These are phyloP conservation scores for Drosophila lowei DNA, from an alignment of 1,140 invertebrate genomes.

Conservation along the genomic window DNA sequence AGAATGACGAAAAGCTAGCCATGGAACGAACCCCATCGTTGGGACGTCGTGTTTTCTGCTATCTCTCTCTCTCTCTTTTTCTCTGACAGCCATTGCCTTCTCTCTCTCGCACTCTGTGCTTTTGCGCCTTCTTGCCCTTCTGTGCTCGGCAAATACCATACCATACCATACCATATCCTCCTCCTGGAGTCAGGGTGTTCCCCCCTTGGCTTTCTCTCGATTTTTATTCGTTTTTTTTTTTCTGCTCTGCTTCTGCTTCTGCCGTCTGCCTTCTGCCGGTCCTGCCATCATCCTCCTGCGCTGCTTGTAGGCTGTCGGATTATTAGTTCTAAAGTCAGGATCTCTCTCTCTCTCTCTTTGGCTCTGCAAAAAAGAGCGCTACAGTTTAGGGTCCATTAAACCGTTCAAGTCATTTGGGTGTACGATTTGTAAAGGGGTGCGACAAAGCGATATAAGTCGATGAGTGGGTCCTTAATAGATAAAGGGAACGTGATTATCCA, in stretches of 20 bases:
- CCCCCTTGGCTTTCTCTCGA: constrained; percentile 63
- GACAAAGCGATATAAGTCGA: neutral
- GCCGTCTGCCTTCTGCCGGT: constrained; percentile 38
- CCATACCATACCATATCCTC: constrained; percentile 21
- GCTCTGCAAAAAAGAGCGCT: constrained; percentile 34
- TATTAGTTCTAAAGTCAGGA: constrained; percentile 82
- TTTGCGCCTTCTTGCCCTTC: constrained; percentile 1
- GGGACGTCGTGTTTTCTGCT: constrained; percentile 45
- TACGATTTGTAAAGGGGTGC: neutral
- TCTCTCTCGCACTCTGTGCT: constrained; percentile 7
- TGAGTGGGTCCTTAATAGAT: no score
- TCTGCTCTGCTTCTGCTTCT: constrained; percentile 41
- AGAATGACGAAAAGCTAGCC: constrained; percentile 82
- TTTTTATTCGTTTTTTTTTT: constrained; percentile 44
- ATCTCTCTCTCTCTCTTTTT: constrained; percentile 48
- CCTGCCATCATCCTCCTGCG: constrained; percentile 10
- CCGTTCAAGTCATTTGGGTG: constrained; percentile 2
- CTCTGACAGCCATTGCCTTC: constrained; percentile 12
- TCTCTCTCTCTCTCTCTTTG: constrained; percentile 36
- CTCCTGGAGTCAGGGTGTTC: constrained; percentile 43
- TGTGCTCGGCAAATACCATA: constrained; percentile 44
- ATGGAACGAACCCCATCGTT: constrained; percentile 55
- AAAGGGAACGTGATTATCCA: no score
- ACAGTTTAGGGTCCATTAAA: constrained; percentile 52
- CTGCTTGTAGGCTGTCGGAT: constrained; percentile 79